These are phyloP conservation scores for Campylorhamphus procurvoides DNA, from an alignment of 2,113 vertebrate species.

Conservation along the genomic window DNA sequence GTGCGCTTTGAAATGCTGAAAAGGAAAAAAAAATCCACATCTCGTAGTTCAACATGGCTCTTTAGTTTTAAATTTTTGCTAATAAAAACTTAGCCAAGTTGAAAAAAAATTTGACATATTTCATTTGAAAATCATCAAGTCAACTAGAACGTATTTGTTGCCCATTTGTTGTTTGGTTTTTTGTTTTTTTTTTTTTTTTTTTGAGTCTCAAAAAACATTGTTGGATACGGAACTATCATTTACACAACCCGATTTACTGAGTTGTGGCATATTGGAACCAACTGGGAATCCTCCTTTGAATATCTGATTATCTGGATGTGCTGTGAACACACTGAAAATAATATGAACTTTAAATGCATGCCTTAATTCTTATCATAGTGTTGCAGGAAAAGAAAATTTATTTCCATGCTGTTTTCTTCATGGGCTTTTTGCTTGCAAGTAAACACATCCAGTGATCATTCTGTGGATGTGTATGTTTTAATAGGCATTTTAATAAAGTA, in stretches of 20 bases:
- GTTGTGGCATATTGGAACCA: background rate
- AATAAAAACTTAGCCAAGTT: background rate
- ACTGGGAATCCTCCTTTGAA: slow-evolving; percentile 27
- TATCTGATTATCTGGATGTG: slow-evolving; percentile 61
- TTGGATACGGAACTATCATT: background rate
- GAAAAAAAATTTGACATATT: fast-evolving
- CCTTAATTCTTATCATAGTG: slow-evolving; percentile 62
- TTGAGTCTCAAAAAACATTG: background rate
- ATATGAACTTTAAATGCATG: slow-evolving; percentile 46
- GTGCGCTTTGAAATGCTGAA: background rate
- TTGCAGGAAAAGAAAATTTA: slow-evolving; percentile 56
- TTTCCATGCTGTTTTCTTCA: slow-evolving; percentile 61
- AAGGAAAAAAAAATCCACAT: background rate
- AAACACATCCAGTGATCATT: slow-evolving; percentile 60
- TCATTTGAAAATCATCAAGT: background rate
- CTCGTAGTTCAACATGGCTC: background rate
- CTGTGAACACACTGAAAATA: slow-evolving; percentile 44
- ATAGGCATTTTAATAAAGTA: slow-evolving; percentile 67
- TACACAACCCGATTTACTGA: background rate
- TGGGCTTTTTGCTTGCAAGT: slow-evolving; percentile 39
- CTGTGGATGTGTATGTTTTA: slow-evolving; percentile 56
- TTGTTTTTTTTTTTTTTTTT: background rate
- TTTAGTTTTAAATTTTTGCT: background rate
- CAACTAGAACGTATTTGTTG: background rate
- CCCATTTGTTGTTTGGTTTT: background rate